phyloP scores from a whole-genome alignment of 2,888 invertebrate genomes.

The Lasius platythorax region DNA sequence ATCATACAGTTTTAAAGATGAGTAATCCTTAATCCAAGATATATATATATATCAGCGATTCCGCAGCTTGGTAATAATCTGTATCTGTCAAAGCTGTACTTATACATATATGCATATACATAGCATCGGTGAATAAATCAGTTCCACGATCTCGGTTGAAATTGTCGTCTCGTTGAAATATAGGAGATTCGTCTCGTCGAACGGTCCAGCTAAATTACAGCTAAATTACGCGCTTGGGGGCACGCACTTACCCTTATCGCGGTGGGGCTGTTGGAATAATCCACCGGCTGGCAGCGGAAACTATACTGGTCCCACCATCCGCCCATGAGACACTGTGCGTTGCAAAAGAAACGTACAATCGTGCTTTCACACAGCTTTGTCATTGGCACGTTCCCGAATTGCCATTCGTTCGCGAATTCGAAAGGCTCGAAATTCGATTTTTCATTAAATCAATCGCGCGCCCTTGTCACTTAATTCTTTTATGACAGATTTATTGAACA shows the following conservation, averaged over 20 bases:
- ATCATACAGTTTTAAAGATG: not conserved
- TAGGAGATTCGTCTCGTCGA: slow-evolving; percentile 26
- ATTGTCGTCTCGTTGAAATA: slow-evolving; percentile 62
- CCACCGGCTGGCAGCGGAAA: slow-evolving; percentile 96
- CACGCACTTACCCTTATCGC: slow-evolving; percentile 93
- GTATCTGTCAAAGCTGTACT: not conserved
- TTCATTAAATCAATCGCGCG: not conserved
- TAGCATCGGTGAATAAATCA: not conserved
- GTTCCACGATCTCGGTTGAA: slow-evolving; percentile 57
- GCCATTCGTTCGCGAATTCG: not conserved
- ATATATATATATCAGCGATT: not conserved
- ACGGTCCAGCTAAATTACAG: slow-evolving; percentile 51
- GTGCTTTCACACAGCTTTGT: slow-evolving; percentile 12
- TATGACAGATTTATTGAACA: not conserved
- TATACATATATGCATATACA: not conserved
- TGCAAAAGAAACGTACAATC: slow-evolving; percentile 73
- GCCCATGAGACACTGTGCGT: slow-evolving; percentile 93
- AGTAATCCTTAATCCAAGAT: not conserved
- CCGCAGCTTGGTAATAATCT: not conserved
- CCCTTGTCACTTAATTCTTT: not conserved
- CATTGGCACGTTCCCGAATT: slow-evolving; percentile 7
- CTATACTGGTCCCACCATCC: slow-evolving; percentile 97
- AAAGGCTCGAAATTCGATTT: not conserved
- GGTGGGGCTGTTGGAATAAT: slow-evolving; percentile 93
- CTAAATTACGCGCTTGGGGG: not conserved